A percentile compares a stretch with the other conserved stretches of the same genome.
Conservation (phyloP, 2,888 invertebrate species). For the Apocheima hispidaria region DNA sequence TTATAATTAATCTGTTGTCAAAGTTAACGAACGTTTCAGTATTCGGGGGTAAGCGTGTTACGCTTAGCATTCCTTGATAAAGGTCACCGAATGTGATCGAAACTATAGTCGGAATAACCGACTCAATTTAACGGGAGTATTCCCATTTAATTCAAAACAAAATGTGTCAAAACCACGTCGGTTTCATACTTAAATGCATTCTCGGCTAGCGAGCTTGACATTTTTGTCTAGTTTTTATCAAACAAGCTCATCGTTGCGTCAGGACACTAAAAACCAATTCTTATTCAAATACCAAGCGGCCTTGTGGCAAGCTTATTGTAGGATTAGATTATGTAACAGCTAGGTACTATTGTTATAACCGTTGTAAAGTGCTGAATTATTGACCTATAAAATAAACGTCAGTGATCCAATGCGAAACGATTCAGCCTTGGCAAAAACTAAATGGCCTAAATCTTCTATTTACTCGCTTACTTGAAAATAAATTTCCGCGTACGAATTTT, state of each 20-base stretch:
- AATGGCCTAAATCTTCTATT: slow-evolving; percentile 14
- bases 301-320: neutral
- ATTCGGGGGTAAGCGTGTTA: no score
- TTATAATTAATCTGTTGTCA: no score
- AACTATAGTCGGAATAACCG: no score
- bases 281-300: neutral
- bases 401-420: slow-evolving; percentile 14
- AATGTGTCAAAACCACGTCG: no score
- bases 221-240: neutral
- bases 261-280: neutral
- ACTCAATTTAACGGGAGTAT: no score
- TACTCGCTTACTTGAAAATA: neutral
- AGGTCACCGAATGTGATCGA: no score
- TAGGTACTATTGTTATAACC: neutral
- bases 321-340: neutral
- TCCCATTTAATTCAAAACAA: no score
- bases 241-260: neutral
- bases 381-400: slow-evolving; percentile 16
- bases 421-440: slow-evolving; percentile 19
- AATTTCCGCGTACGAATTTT: slow-evolving; percentile 18
- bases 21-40: no score
- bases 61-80: no score
- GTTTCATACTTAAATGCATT: neutral
- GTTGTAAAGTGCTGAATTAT: slow-evolving; percentile 8
- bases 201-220: neutral